Conservation (phyloP, 1,140 invertebrate species). For the Musca vetustissima region DNA sequence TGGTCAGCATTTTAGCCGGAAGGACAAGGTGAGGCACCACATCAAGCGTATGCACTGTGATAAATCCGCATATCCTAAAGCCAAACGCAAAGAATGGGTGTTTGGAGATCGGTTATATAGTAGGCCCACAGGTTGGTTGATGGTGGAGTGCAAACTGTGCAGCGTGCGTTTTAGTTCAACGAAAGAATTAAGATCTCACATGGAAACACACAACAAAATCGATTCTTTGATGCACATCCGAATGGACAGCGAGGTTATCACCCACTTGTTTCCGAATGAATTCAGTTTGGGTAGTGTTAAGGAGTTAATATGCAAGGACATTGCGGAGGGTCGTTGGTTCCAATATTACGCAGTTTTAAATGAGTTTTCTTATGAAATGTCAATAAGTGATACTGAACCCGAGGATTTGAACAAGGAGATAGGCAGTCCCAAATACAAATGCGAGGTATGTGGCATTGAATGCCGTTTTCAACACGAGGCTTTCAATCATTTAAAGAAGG, state of each 20-base stretch:
- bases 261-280: slow-evolving; percentile 31
- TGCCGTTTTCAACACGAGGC: slow-evolving; percentile 39
- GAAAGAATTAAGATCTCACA: slow-evolving; percentile 35
- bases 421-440: slow-evolving; percentile 30
- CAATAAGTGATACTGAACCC: slow-evolving; percentile 41
- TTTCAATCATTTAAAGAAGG: slow-evolving; percentile 38
- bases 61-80: slow-evolving; percentile 8
- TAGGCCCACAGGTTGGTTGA: slow-evolving; percentile 27
- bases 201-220: slow-evolving; percentile 27
- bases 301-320: slow-evolving; percentile 32
- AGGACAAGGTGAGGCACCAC: slow-evolving; percentile 43
- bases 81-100: slow-evolving; percentile 33
- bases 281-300: slow-evolving; percentile 31
- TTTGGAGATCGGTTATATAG: slow-evolving; percentile 42
- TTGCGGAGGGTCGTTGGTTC: slow-evolving; percentile 29
- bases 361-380: slow-evolving; percentile 43
- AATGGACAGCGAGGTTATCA: slow-evolving; percentile 35
- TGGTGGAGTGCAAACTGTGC: slow-evolving; percentile 43
- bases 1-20: slow-evolving; percentile 41
- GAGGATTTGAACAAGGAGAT: not conserved
- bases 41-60: slow-evolving; percentile 27
- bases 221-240: slow-evolving; percentile 32
- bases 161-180: slow-evolving; percentile 30
- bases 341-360: slow-evolving; percentile 42
- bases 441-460: slow-evolving; percentile 30